Evolutionary conservation across 2,797 vertebrate species (phyloP).

Genomic region (Falco concolor): DNA sequence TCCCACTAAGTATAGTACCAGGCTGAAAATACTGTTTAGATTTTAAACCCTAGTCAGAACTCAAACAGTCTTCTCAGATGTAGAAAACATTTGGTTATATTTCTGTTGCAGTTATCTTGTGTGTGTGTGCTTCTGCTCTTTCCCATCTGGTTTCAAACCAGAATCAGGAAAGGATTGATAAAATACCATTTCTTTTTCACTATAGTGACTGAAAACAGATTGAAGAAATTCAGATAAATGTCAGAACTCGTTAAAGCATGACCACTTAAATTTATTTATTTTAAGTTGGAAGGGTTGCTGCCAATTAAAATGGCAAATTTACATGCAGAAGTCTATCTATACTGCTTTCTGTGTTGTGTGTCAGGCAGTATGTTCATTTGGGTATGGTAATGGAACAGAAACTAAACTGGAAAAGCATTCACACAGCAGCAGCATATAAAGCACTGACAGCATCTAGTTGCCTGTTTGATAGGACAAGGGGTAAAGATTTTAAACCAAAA

Average conservation of each 20-base stretch:
- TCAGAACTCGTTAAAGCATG: constrained; percentile 44
- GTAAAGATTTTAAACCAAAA: neutral
- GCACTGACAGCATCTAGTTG: neutral
- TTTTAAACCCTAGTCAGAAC: constrained; percentile 9
- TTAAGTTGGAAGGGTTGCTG: constrained; percentile 11
- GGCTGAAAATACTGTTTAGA: constrained; percentile 22
- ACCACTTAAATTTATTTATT: constrained; percentile 56
- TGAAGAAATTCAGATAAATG: constrained; percentile 59
- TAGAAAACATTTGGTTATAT: constrained; percentile 66
- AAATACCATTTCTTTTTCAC: constrained; percentile 51
- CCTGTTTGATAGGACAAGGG: neutral
- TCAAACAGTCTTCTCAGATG: constrained; percentile 27
- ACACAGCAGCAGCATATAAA: neutral
- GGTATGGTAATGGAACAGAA: neutral
- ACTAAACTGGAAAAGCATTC: neutral
- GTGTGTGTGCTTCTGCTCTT: constrained; percentile 42
- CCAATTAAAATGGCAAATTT: constrained; percentile 53
- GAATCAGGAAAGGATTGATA: constrained; percentile 30
- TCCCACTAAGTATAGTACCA: constrained; percentile 38
- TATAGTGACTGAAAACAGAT: constrained; percentile 63
- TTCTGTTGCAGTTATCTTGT: constrained; percentile 53
- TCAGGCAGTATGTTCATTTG: constrained; percentile 11
- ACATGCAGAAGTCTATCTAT: constrained; percentile 5
- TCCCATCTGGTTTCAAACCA: constrained; percentile 60
- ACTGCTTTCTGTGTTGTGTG: neutral